Percentiles rank a stretch among this genome's conserved stretches.
Evolutionary conservation across 2,888 invertebrate genomes (phyloP).

Genomic region (Torymus tubicola): DNA sequence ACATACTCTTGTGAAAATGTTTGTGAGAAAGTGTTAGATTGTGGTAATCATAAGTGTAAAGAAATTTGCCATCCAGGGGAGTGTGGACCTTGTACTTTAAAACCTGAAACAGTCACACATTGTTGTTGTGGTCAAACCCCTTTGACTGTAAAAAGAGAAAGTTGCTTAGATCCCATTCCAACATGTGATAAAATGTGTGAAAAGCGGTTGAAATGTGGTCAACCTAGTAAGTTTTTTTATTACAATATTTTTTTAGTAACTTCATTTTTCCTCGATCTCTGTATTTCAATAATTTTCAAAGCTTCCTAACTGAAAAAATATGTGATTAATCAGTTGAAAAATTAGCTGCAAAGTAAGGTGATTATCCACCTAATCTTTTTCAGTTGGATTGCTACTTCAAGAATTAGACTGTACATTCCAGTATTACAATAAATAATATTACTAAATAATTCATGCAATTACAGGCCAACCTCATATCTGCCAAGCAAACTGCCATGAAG

Average conservation of each 20-base stretch:
- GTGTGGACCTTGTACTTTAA: constrained; percentile 82
- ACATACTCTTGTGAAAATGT: constrained; percentile 81
- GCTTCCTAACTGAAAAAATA: too few species aligned
- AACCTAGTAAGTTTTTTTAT: constrained; percentile 68
- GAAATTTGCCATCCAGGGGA: constrained; percentile 83
- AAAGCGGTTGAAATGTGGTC: constrained; percentile 75
- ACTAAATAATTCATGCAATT: neutral
- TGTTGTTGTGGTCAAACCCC: constrained; percentile 88
- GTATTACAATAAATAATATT: neutral
- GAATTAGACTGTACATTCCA: too few species aligned
- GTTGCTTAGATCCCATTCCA: constrained; percentile 89
- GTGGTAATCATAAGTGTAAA: constrained; percentile 85
- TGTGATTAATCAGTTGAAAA: too few species aligned
- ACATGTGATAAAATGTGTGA: constrained; percentile 84
- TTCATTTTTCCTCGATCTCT: too few species aligned
- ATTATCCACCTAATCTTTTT: too few species aligned
- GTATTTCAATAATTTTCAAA: too few species aligned
- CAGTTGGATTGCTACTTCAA: too few species aligned
- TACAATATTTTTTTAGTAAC: too few species aligned
- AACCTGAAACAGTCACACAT: constrained; percentile 80
- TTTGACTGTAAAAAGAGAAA: constrained; percentile 78
- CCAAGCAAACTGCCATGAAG: constrained; percentile 82
- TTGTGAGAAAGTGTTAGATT: constrained; percentile 81
- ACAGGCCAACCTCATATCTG: constrained; percentile 83
- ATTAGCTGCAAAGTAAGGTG: too few species aligned